A percentile compares a stretch with the other conserved stretches of the same genome.
Conservation (phyloP, 2,797 vertebrate species). For the Alosa sapidissima region DNA sequence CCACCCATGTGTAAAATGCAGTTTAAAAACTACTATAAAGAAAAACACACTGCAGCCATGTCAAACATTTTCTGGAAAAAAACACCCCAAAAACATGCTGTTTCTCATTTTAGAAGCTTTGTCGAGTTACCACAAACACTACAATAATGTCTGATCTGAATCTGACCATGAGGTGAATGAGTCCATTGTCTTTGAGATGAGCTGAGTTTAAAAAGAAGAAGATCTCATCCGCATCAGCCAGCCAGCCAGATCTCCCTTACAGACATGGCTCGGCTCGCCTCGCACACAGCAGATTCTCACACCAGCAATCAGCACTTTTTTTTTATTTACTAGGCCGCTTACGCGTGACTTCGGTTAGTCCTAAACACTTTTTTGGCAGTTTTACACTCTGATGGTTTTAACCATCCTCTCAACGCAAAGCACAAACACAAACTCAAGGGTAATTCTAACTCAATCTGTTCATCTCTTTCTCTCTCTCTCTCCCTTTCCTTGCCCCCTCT, state of each 20-base stretch:
- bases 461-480: neutral
- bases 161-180: neutral
- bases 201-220: neutral
- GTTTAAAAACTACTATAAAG: neutral
- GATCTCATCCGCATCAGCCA: neutral
- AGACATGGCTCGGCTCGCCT: neutral
- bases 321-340: neutral
- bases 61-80: neutral
- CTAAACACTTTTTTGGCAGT: neutral
- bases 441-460: neutral
- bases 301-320: constrained; percentile 1
- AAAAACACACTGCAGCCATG: neutral
- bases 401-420: neutral
- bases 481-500: constrained; percentile 24
- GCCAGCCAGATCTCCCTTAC: neutral
- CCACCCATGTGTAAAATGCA: neutral
- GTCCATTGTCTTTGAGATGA: neutral
- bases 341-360: neutral
- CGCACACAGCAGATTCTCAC: neutral
- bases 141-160: neutral
- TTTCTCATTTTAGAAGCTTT: neutral
- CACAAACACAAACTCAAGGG: constrained; percentile 2
- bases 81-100: neutral
- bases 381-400: neutral
- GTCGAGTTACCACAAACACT: neutral